These are phyloP conservation scores for Myotis myotis DNA, from an alignment of 2,797 vertebrate genomes.

Conservation along the genomic window DNA sequence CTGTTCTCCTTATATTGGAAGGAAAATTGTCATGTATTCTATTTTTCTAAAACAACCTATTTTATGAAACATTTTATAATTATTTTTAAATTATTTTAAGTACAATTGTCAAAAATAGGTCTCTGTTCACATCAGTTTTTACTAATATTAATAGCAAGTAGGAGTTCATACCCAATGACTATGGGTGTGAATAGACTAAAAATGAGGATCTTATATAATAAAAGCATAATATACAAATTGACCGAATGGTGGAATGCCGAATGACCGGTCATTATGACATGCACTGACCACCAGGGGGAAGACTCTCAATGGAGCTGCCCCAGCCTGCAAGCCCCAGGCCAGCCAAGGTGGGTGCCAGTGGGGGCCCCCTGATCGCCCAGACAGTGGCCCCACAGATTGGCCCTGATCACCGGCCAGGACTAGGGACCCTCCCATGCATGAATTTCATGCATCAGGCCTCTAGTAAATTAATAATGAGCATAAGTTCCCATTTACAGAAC, in stretches of 20 bases:
- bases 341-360: too few relatives aligned
- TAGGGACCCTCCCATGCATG: too few relatives aligned
- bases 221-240: too few relatives aligned
- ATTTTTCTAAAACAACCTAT: background rate
- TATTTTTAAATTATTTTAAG: background rate
- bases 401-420: too few relatives aligned
- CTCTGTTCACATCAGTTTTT: background rate
- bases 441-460: too few relatives aligned
- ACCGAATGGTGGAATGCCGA: too few relatives aligned
- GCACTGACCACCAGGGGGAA: too few relatives aligned
- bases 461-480: background rate
- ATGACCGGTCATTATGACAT: too few relatives aligned
- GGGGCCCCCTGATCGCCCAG: fast-evolving
- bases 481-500: background rate
- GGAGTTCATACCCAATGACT: background rate
- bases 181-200: background rate
- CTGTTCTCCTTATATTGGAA: background rate
- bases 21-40: background rate
- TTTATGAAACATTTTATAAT: background rate
- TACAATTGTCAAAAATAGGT: background rate
- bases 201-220: background rate
- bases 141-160: background rate
- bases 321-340: too few relatives aligned
- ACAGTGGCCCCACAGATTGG: too few relatives aligned
- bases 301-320: too few relatives aligned